Percentiles rank a stretch among this genome's conserved stretches.
phyloP scores from a whole-genome alignment of 2,888 invertebrate species.

The Coelinius sp. region DNA sequence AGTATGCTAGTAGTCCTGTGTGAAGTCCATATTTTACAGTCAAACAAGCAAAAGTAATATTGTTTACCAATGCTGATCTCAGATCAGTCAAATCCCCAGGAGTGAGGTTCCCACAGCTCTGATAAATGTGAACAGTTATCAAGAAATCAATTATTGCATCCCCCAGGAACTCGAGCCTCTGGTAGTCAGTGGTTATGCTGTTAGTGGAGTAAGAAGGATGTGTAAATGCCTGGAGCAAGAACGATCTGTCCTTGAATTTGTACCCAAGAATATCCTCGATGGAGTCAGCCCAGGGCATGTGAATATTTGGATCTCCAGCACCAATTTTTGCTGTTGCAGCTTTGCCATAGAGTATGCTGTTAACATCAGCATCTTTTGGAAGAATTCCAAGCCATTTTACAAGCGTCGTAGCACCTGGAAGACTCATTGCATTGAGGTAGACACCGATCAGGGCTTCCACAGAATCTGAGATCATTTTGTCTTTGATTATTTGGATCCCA shows the following conservation, averaged over 20 bases:
- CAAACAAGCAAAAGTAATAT: constrained; percentile 93
- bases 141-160: constrained; percentile 92
- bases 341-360: constrained; percentile 59
- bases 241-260: constrained; percentile 84
- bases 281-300: constrained; percentile 64
- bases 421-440: constrained; percentile 77
- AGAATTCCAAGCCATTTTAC: constrained; percentile 79
- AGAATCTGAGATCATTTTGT: constrained; percentile 84
- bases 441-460: constrained; percentile 90
- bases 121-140: constrained; percentile 89
- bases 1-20: constrained; percentile 77
- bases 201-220: constrained; percentile 92
- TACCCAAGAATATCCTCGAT: constrained; percentile 81
- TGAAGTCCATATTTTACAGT: constrained; percentile 90
- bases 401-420: constrained; percentile 73
- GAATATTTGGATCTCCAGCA: constrained; percentile 58
- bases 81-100: constrained; percentile 94
- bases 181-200: constrained; percentile 88
- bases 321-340: constrained; percentile 46
- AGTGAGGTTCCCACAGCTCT: constrained; percentile 77
- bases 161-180: constrained; percentile 91
- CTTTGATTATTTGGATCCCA: constrained; percentile 72
- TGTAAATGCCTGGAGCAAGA: constrained; percentile 88
- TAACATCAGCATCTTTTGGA: constrained; percentile 70
- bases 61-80: constrained; percentile 96